Base-by-base conservation (phyloP, 1,140 invertebrate genomes). In the Akabosia matsudoensis region DNA sequence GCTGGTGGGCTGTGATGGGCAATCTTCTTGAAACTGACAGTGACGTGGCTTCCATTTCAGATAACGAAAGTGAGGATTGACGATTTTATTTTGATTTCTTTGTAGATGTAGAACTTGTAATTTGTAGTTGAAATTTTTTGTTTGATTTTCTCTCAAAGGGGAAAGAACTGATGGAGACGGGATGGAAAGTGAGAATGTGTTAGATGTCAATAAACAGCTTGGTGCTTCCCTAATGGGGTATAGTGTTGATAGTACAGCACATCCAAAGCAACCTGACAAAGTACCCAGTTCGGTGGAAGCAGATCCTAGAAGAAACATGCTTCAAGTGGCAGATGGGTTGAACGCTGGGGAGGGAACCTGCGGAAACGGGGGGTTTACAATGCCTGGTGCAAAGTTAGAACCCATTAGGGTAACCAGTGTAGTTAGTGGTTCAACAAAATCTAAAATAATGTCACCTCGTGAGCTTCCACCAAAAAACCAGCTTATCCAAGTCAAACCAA, bases 91-190 rank as follows among this genome's bases (percentile, higher is more conserved):
- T n/a, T n/a, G n/a, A n/a, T n/a, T n/a, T n/a, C n/a, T n/a, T n/a
- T n/a, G n/a, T n/a, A n/a, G n/a, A n/a, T n/a, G n/a, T n/a, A n/a
- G n/a, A n/a, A n/a, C n/a, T n/a, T n/a, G n/a, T n/a, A n/a, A n/a
- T n/a, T n/a, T n/a, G n/a, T n/a, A n/a, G n/a, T n/a, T 18, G 24
- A 70, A 31, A 4, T 31, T 70, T 2, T 70, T 7, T 31, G 7
- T 30, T 64, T n/a, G 14, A 70, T 2, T 31, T 33, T 67, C 33
- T n/a, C n/a, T n/a, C n/a, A n/a, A n/a, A 54, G 76, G 76, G 61
- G 70, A 76, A 33, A 52, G 79, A 72, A 80, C 79, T 31, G 74
- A 76, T 33, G 79, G 79, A 22, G 79, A 80, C 52, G 79, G 79
- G 28, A 80, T 80, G 79, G 79, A 80, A 67, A 72, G 71, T 51